These are phyloP conservation scores for Lontra canadensis DNA, from an alignment of 2,113 vertebrate species.

Conservation along the genomic window DNA sequence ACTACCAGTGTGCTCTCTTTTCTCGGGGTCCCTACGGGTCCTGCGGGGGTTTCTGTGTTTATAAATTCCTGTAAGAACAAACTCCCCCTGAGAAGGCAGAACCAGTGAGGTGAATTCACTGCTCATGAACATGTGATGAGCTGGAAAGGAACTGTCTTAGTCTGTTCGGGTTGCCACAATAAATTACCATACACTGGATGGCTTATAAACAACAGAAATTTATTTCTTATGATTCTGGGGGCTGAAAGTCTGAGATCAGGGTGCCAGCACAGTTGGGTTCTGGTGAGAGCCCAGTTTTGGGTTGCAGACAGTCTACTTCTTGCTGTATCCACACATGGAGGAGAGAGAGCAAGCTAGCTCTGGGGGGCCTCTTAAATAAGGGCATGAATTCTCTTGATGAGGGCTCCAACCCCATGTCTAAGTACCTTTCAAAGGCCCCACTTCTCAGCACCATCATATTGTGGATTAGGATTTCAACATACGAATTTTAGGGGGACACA, in stretches of 20 bases:
- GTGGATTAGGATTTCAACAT: not conserved
- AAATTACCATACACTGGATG: not conserved
- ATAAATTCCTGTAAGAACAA: not conserved
- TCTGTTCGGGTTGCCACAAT: not conserved
- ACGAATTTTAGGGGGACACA: not conserved
- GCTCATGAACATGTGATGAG: not conserved
- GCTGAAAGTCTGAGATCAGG: not conserved
- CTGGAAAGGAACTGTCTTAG: not conserved
- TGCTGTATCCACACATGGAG: not conserved
- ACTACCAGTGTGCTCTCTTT: not conserved
- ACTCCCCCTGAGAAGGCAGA: not conserved
- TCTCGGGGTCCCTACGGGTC: not conserved
- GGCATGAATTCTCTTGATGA: not conserved
- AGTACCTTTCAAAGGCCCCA: not conserved
- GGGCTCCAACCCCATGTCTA: not conserved
- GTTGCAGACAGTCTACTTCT: not conserved
- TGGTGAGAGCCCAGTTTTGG: not conserved
- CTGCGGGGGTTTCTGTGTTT: not conserved
- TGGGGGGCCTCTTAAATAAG: not conserved
- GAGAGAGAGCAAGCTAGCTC: not conserved
- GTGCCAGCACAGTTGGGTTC: not conserved
- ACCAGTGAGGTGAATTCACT: not conserved
- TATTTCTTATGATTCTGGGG: not conserved
- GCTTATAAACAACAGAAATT: not conserved
- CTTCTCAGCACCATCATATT: not conserved